These are phyloP conservation scores for Dryobotodes eremita DNA, from an alignment of 2,888 invertebrate genomes.

Conservation along the genomic window DNA sequence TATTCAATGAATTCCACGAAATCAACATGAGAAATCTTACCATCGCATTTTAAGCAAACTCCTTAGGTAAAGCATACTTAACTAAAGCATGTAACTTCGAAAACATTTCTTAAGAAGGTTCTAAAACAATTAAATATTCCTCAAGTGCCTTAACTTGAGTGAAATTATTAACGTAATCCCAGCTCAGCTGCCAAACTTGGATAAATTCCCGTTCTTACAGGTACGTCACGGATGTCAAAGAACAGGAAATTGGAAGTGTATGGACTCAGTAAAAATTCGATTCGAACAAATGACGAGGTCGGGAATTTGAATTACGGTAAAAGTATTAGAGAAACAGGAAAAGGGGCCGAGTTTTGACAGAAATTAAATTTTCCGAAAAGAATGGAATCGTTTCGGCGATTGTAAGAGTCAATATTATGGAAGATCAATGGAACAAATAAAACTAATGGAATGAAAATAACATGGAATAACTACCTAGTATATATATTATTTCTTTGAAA, in stretches of 20 bases:
- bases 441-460: not conserved
- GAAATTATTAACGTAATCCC: constrained; percentile 69
- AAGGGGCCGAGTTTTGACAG: constrained; percentile 17
- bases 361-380: constrained; percentile 9
- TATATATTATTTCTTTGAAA: not conserved
- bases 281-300: constrained; percentile 32
- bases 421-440: constrained; percentile 8
- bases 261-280: constrained; percentile 46
- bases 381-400: constrained; percentile 12
- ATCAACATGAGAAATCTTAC: constrained; percentile 37
- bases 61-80: constrained; percentile 46
- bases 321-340: constrained; percentile 28
- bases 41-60: constrained; percentile 45
- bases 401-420: constrained; percentile 6
- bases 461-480: not conserved
- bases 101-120: constrained; percentile 66
- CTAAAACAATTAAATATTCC: constrained; percentile 68
- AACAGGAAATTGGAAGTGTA: constrained; percentile 50
- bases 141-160: constrained; percentile 62
- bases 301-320: constrained; percentile 30
- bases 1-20: constrained; percentile 31
- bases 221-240: constrained; percentile 49
- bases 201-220: constrained; percentile 56
- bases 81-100: constrained; percentile 53
- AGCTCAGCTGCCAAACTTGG: constrained; percentile 60